Percentiles rank a stretch among this genome's conserved stretches.
Evolutionary conservation across 2,113 vertebrate genomes (phyloP).

Genomic region (Pelvicachromis taeniatus): DNA sequence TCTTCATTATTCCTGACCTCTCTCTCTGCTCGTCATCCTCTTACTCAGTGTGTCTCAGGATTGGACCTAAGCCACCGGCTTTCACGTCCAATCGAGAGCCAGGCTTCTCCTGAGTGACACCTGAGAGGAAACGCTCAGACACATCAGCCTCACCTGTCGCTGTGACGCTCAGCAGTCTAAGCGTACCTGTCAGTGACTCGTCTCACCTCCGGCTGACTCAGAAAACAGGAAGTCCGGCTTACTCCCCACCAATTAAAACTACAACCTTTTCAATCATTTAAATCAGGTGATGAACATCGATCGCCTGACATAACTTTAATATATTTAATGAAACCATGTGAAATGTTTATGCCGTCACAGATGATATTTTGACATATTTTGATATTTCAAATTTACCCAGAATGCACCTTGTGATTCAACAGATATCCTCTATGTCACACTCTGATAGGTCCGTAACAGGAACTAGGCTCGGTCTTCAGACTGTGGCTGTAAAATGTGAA

Average conservation of each 20-base stretch:
- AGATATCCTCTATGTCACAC: not conserved
- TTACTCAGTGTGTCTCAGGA: constrained; percentile 56
- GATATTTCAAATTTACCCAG: not conserved
- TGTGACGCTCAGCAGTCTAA: not conserved
- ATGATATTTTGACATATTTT: too few species aligned
- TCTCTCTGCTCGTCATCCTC: constrained; percentile 52
- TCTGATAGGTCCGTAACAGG: not conserved
- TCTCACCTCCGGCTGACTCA: not conserved
- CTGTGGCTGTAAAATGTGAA: not conserved
- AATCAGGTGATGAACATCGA: not conserved
- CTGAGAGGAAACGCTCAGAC: constrained; percentile 36
- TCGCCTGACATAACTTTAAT: not conserved
- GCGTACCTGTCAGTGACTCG: not conserved
- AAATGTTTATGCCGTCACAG: not conserved
- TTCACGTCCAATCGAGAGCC: constrained; percentile 51
- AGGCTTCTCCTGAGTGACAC: constrained; percentile 29
- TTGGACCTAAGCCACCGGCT: constrained; percentile 41
- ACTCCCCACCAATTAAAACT: not conserved
- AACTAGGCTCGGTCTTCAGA: not conserved
- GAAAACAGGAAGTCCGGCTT: not conserved
- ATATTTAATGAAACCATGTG: not conserved
- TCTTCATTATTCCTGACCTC: constrained; percentile 39
- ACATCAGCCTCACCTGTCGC: constrained; percentile 49
- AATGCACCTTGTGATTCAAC: not conserved
- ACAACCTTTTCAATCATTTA: not conserved